These are phyloP conservation scores for Girardinichthys multiradiatus DNA, from an alignment of 2,113 vertebrate genomes.

Conservation along the genomic window DNA sequence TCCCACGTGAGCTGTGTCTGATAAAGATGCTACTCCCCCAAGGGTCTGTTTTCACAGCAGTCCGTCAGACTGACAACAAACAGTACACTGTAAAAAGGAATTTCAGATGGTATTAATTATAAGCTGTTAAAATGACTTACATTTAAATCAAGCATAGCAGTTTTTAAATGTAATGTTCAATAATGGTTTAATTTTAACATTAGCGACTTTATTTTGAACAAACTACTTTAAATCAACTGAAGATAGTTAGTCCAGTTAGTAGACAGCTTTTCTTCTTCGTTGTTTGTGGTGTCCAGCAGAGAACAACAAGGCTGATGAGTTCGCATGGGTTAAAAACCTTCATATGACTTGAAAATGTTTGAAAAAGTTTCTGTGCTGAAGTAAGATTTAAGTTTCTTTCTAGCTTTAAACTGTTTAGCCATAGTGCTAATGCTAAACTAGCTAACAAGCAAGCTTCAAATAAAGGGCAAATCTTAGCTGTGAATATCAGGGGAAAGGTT, in stretches of 20 bases:
- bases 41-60: slow-evolving; percentile 37
- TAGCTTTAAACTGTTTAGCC: neutral
- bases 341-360: neutral
- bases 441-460: neutral
- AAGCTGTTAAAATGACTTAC: neutral
- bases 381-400: no score
- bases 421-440: neutral
- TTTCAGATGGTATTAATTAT: neutral
- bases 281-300: neutral
- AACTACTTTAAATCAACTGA: no score
- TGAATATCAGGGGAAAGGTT: no score
- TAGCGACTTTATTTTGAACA: neutral
- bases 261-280: neutral
- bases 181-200: neutral
- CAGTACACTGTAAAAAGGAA: neutral
- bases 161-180: neutral
- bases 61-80: slow-evolving; percentile 64
- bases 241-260: no score
- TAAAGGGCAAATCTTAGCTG: no score
- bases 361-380: neutral
- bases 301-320: neutral
- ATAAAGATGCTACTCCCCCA: slow-evolving; percentile 38
- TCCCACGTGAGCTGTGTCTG: slow-evolving; percentile 49
- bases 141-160: neutral
- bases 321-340: neutral